These are phyloP conservation scores for Malurus splendens DNA, from an alignment of 2,797 vertebrate genomes.

Conservation along the genomic window DNA sequence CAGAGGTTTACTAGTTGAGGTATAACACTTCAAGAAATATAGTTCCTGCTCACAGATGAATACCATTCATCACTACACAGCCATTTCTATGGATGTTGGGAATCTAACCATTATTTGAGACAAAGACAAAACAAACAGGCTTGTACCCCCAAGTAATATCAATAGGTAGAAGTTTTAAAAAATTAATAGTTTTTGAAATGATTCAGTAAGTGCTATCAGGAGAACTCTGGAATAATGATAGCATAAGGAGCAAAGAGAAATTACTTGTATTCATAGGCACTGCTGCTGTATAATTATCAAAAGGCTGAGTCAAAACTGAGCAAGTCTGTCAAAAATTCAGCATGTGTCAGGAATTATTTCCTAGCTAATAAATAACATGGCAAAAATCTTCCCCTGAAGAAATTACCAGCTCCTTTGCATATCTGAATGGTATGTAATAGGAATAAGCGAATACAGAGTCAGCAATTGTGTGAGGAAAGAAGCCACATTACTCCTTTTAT, in stretches of 20 bases:
- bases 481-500: constrained; percentile 23
- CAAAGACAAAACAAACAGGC: constrained; percentile 3
- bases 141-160: background rate
- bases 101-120: background rate
- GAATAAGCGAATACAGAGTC: constrained; percentile 2
- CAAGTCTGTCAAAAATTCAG: constrained; percentile 15
- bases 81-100: background rate
- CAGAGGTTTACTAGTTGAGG: background rate
- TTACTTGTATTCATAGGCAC: constrained; percentile 28
- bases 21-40: background rate
- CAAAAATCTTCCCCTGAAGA: constrained; percentile 42
- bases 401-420: background rate
- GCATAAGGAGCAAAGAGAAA: constrained; percentile 25
- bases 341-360: constrained; percentile 27
- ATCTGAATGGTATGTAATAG: background rate
- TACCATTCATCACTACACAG: background rate
- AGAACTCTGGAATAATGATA: background rate
- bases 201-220: background rate
- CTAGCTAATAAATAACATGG: background rate
- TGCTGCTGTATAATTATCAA: constrained; percentile 39
- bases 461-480: constrained; percentile 17
- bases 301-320: constrained; percentile 31
- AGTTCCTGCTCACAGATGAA: background rate
- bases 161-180: constrained; percentile 12
- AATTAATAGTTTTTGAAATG: background rate